Base-by-base conservation (phyloP, 2,113 vertebrate species). In the Progne subis region DNA sequence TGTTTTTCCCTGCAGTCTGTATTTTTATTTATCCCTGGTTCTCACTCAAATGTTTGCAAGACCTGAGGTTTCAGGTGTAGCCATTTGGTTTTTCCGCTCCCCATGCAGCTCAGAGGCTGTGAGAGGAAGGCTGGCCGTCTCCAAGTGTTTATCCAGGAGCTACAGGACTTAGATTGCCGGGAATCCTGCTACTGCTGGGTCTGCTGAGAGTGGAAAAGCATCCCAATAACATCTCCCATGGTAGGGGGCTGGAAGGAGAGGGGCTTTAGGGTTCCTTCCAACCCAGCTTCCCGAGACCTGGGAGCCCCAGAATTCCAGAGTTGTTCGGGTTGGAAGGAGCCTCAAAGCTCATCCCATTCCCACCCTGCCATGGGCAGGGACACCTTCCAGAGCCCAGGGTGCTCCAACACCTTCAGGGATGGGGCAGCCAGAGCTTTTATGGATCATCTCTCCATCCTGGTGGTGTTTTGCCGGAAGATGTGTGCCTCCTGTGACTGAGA, bases 61-160 rank as follows among this genome's bases (percentile, higher is more conserved):
- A 9, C 8, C 7, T 1, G 4, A 49, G 23, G 6, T 44, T 60
- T 55, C 5, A 7, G 13, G 6, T 14, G 17, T 8, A 23, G 8
- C 56, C 39, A 5, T 29, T 41, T 4, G 14, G 10, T 34, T 46
- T 39, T 9, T 16, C 39, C 23, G 26, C 49, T 47, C 18, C 7
- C 26, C 32, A 2, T 2, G 5, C 5, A 8, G 59, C 11, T 25
- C 47, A 61, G 29, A n/a, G 90, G 67, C 41, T 28, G 16, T 8
- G 4, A 4, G 6, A 3, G 0, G 19, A 3, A 6, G 4, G 7
- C 39, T 41, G 46, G 6, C 1, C 17, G 29, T 18, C 39, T 20
- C 14, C 6, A 26, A 1, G 32, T 3, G 39, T 26, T 82, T 14
- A 2, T 19, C 10, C 9, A 11, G 14, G 53, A 68, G n/a, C 18